Evolutionary conservation across 2,797 vertebrate species (phyloP), one percentile per base, ranked within the genome.

Genomic region (Orientallactaga sibirica): DNA sequence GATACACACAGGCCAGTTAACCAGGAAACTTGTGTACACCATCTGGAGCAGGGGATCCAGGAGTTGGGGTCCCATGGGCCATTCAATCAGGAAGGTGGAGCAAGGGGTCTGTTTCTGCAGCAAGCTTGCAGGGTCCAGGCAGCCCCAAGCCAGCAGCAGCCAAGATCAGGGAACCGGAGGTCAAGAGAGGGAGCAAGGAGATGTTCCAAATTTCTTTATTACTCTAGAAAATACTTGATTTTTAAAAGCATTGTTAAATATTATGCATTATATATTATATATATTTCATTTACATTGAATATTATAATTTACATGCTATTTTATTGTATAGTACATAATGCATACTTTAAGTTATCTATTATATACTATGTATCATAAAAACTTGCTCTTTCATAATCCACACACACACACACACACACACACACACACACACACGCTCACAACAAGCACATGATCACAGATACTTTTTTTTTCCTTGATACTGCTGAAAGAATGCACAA

Each of bases 271-370:
- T 88, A 5, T 1, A 58, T 37, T 58, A 64, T n/a, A 43, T 61
- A 92, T 71, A 67, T 9, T 80, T 83, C 29, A 87, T 29, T 88
- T 84, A 76, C 79, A 43, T 82, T 85, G 11, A 8, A 43, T 76
- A 20, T 92, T 92, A 75, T 18, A 75, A 22, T 77, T 33, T 71
- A 37, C n/a, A 22, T 52, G 5, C 25, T 12, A 62, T 79, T 55
- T 62, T 61, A 78, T n/a, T 52, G 24, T 62, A 64, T 58, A 25
- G 61, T 67, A 7, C 27, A 86, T 22, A n/a, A 75, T 81, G 78
- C 73, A 41, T 25, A 18, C 16, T 8, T 58, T 62, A 79, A 24
- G 24, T 71, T 93, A 55, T n/a, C 1, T 81, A 37, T 64, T 62
- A n/a, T 25, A 10, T 81, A 88, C 10, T 71, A 11, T 29, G 14